phyloP scores from a whole-genome alignment of 2,113 vertebrate genomes.

The Gnathonemus longibarbis region DNA sequence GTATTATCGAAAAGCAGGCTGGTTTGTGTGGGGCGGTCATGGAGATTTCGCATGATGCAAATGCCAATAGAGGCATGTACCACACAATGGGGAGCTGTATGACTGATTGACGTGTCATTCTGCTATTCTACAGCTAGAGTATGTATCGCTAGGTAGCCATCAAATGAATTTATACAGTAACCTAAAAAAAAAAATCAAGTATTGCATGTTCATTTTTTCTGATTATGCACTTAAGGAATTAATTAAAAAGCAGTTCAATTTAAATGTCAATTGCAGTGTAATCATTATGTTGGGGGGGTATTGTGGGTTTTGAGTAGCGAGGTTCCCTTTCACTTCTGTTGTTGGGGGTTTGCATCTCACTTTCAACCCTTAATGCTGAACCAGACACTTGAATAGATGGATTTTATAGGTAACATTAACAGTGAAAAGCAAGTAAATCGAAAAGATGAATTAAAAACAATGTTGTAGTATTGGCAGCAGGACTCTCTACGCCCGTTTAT shows the following conservation, averaged over 20 bases:
- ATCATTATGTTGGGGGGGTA: neutral
- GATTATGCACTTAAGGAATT: neutral
- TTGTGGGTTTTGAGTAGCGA: neutral
- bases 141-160: neutral
- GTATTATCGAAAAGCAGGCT: neutral
- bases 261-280: neutral
- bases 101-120: neutral
- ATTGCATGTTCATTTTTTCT: neutral
- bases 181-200: neutral
- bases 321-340: neutral
- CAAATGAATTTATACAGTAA: neutral
- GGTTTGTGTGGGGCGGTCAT: neutral
- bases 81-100: neutral
- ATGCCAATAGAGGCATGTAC: neutral
- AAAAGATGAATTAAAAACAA: neutral
- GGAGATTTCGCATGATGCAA: neutral
- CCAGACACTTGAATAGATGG: neutral
- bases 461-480: neutral
- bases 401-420: neutral
- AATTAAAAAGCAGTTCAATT: neutral
- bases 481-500: neutral
- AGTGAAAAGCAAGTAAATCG: neutral
- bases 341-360: neutral
- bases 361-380: neutral
- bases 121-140: neutral